Evolutionary conservation across 2,797 vertebrate species (phyloP), one percentile per base, ranked within the genome.

Genomic region (Cercopithecus diana): DNA sequence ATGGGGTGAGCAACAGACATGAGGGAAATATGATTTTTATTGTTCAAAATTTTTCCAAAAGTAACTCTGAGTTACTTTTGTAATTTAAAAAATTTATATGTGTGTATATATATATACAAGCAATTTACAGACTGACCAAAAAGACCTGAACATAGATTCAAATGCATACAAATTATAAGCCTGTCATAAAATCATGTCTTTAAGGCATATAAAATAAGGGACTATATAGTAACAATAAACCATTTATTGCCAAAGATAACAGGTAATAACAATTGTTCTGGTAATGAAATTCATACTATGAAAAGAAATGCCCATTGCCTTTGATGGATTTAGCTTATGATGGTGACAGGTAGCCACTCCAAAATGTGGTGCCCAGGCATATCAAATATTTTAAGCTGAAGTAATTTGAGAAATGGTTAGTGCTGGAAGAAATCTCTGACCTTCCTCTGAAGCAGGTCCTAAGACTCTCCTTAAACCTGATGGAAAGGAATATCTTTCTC

Each of bases 111-210:
- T 26, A 33, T 88, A 9, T 11, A 12, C 33, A 30, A 48, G 28
- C 19, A 58, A 95, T n/a, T 45, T 83, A 70, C 39, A 48, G 1
- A 88, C 41, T 85, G 75, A 89, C 39, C 36, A 26, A 88, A 96
- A 96, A 82, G 30, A 79, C 39, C 64, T 70, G 93, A 98, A 95
- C 13, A 96, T 80, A 98, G 90, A 98, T 98, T 79, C n/a, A 88
- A 57, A 75, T 67, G 28, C 67, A 55, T 58, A 98, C 96, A 99
- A 98, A 97, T 97, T 76, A 67, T 33, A 88, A 84, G 24, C 13
- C 3, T 72, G 11, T 94, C 70, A 77, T 67, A 94, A 81, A 92
- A 90, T 64, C 72, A 58, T 41, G 2, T 48, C 26, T 75, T 83
- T 82, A 90, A 88, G 8, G 33, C 39, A 77, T 50, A 64, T 72